phyloP scores from a whole-genome alignment of 2,888 invertebrate genomes.

The Hesperia comma region DNA sequence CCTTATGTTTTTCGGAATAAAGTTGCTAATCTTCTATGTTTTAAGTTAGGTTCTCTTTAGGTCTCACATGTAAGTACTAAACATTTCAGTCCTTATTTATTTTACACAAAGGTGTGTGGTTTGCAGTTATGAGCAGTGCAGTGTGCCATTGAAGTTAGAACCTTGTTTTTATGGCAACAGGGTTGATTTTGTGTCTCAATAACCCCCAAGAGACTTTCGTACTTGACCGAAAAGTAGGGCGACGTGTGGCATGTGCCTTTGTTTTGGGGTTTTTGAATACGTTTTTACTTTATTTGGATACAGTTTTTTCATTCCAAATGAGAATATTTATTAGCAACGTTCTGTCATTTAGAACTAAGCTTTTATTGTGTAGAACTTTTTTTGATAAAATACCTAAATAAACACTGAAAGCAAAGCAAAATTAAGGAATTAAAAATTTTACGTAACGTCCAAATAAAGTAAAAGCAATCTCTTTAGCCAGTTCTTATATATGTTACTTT shows the following conservation, averaged over 20 bases:
- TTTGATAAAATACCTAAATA: too few species aligned
- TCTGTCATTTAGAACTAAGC: background rate
- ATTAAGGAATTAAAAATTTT: too few species aligned
- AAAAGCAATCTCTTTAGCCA: too few species aligned
- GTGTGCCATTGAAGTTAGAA: background rate
- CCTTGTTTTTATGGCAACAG: background rate
- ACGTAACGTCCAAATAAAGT: too few species aligned
- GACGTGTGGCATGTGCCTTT: constrained; percentile 33
- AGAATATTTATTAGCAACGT: background rate
- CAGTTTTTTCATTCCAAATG: constrained; percentile 3
- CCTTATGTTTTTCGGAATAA: too few species aligned
- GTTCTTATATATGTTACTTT: too few species aligned
- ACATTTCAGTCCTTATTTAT: constrained; percentile 20
- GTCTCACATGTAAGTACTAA: background rate
- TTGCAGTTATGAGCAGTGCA: constrained; percentile 4
- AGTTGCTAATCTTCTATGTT: background rate
- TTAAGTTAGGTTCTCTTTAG: background rate
- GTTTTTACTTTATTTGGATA: constrained; percentile 21
- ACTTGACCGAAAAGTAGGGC: constrained; percentile 36
- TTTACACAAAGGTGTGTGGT: constrained; percentile 13
- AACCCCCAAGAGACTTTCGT: constrained; percentile 14
- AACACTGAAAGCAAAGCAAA: too few species aligned
- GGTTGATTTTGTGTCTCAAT: background rate
- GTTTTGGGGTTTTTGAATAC: constrained; percentile 30
- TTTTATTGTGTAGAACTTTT: too few species aligned